These are phyloP conservation scores for Biston stratarius DNA, from an alignment of 2,888 invertebrate genomes.

Conservation along the genomic window DNA sequence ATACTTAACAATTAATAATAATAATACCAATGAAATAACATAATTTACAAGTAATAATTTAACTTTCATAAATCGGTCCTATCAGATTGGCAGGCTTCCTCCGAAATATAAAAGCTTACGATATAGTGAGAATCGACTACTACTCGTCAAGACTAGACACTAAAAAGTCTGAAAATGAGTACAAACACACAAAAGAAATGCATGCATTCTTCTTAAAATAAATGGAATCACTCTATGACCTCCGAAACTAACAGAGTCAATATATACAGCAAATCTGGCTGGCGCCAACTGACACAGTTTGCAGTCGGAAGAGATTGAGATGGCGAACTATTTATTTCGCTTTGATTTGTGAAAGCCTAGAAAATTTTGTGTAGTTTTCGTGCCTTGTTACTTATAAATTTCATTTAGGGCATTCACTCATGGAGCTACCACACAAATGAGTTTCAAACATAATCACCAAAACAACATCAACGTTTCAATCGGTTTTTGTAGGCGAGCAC, in stretches of 20 bases:
- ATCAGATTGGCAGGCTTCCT: constrained; percentile 72
- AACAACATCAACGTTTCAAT: too few relatives aligned
- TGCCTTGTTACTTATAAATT: too few relatives aligned
- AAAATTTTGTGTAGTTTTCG: constrained; percentile 8
- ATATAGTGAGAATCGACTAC: constrained; percentile 79
- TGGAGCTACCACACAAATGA: too few relatives aligned
- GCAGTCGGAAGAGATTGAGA: constrained; percentile 6
- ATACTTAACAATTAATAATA: constrained; percentile 51
- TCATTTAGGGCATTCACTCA: too few relatives aligned
- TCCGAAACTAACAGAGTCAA: constrained; percentile 74
- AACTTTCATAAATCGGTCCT: constrained; percentile 34
- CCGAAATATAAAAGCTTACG: constrained; percentile 72
- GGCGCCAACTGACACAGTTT: constrained; percentile 32
- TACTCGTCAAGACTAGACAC: constrained; percentile 83
- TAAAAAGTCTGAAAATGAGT: constrained; percentile 81
- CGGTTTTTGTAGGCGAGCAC: too few relatives aligned
- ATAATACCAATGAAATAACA: constrained; percentile 44
- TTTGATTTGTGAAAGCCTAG: constrained; percentile 8
- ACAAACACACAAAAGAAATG: constrained; percentile 84
- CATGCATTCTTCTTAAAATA: constrained; percentile 85
- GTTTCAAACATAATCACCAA: constrained; percentile 1
- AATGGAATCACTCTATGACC: constrained; percentile 84
- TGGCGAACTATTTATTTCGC: constrained; percentile 1
- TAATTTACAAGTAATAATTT: constrained; percentile 34
- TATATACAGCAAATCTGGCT: constrained; percentile 69